These are phyloP conservation scores for Psilanteris sp. DNA, from an alignment of 1,140 invertebrate genomes.

Conservation along the genomic window DNA sequence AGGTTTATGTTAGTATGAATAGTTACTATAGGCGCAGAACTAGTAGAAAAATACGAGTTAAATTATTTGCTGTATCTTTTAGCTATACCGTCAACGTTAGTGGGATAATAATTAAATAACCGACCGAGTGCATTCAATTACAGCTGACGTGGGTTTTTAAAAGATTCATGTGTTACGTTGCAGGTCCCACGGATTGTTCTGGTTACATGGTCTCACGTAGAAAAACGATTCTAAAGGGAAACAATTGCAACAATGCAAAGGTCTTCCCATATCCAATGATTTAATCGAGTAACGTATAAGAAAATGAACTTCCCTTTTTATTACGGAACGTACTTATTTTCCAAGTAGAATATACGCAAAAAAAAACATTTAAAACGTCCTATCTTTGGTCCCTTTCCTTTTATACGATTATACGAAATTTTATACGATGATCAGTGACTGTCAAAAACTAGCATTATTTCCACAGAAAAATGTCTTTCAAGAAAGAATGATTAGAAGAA, in stretches of 20 bases:
- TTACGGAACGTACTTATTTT: constrained; percentile 7
- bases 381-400: no score
- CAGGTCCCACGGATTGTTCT: constrained; percentile 31
- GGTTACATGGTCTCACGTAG: constrained; percentile 1
- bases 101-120: constrained; percentile 26
- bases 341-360: background rate
- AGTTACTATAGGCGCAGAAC: no score
- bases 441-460: no score
- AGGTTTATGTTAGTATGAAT: no score
- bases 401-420: no score
- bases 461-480: no score
- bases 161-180: constrained; percentile 4
- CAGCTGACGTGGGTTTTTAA: background rate
- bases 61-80: no score
- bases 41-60: no score
- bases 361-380: no score
- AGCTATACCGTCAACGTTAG: background rate
- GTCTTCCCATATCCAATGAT: constrained; percentile 17
- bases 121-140: background rate
- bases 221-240: constrained; percentile 8
- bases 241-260: no score
- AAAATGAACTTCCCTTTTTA: constrained; percentile 21
- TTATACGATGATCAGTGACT: no score
- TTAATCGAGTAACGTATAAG: constrained; percentile 33
- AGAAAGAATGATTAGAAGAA: constrained; percentile 25